These are phyloP conservation scores for Lucifuga dentata DNA, from an alignment of 2,113 vertebrate species.

Conservation along the genomic window DNA sequence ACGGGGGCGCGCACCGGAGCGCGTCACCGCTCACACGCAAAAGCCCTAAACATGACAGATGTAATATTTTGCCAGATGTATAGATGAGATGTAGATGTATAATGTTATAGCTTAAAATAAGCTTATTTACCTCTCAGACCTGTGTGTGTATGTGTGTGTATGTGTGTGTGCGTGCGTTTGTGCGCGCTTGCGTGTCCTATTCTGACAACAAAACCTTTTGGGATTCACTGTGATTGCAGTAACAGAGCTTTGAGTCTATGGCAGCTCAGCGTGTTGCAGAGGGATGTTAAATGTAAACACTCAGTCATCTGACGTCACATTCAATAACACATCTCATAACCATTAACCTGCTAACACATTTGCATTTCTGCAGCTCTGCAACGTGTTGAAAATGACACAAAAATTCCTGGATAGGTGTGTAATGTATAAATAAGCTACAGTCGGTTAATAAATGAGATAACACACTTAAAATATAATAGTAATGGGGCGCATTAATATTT, in stretches of 20 bases:
- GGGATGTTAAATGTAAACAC: slow-evolving; percentile 66
- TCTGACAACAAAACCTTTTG: slow-evolving; percentile 52
- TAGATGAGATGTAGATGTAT: neutral
- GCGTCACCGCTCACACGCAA: slow-evolving; percentile 7
- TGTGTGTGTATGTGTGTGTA: slow-evolving; percentile 1
- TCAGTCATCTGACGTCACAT: slow-evolving; percentile 41
- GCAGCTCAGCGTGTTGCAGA: slow-evolving; percentile 29
- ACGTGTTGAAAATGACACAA: too few species aligned
- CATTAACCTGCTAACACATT: slow-evolving; percentile 24
- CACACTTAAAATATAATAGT: neutral
- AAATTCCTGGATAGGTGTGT: too few species aligned
- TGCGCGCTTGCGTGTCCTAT: neutral
- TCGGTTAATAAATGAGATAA: neutral
- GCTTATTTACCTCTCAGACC: slow-evolving; percentile 10
- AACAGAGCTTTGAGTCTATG: slow-evolving; percentile 39
- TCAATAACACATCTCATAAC: slow-evolving; percentile 28
- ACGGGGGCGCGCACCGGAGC: slow-evolving; percentile 8
- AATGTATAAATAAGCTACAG: neutral
- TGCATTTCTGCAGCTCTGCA: neutral
- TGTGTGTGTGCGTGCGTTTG: neutral
- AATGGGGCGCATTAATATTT: neutral
- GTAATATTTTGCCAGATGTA: slow-evolving; percentile 4
- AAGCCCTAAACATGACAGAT: slow-evolving; percentile 25
- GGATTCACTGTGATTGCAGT: slow-evolving; percentile 41
- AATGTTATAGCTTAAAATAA: neutral